Conservation (phyloP, 2,888 invertebrate species). For the Napeogenes inachia region DNA sequence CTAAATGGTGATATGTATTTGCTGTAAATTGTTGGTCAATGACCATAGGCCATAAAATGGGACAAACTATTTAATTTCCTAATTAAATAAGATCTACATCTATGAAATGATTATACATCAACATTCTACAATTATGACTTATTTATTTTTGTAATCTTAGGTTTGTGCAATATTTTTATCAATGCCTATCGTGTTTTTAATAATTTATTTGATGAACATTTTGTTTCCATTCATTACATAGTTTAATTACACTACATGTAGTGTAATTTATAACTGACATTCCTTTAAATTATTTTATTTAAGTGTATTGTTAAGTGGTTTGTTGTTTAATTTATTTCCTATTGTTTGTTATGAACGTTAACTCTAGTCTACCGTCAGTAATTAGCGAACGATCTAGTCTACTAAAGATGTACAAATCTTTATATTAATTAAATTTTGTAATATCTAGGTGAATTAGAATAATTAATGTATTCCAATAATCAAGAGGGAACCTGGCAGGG, state of each 20-base stretch:
- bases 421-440: constrained; percentile 38
- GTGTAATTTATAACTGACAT: constrained; percentile 33
- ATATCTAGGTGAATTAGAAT: constrained; percentile 41
- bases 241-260: constrained; percentile 19
- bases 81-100: constrained; percentile 16
- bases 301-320: constrained; percentile 34
- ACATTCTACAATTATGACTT: constrained; percentile 9
- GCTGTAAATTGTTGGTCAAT: neutral
- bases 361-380: constrained; percentile 37
- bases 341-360: constrained; percentile 32
- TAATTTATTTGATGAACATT: constrained; percentile 10
- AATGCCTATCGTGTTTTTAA: constrained; percentile 23
- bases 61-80: constrained; percentile 21
- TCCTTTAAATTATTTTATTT: constrained; percentile 35
- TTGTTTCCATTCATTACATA: constrained; percentile 13
- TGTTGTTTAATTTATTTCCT: constrained; percentile 38
- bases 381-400: constrained; percentile 39
- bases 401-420: constrained; percentile 29
- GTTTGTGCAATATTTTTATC: constrained; percentile 33
- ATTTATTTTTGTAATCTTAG: constrained; percentile 15
- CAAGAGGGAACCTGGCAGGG: constrained; percentile 44
- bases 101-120: constrained; percentile 5
- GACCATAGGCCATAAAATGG: constrained; percentile 21
- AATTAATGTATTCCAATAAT: constrained; percentile 35
- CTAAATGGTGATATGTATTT: no score